Base-by-base conservation (phyloP, 2,888 invertebrate species). In the Baronia brevicornis region DNA sequence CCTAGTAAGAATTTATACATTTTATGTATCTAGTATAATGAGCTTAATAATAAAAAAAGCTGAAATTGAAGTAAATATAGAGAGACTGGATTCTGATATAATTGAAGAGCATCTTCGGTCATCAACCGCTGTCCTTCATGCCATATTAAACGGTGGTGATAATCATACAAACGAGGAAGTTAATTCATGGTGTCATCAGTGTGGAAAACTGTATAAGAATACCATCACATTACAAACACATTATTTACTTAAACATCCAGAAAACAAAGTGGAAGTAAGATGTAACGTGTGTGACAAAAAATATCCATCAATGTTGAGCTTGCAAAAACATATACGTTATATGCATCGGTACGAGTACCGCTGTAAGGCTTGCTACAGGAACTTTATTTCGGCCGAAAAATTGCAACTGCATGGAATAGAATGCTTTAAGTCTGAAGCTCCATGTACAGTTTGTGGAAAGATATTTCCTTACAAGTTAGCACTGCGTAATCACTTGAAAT, bases 161-260 rank as follows among this genome's bases (percentile, higher is more conserved):
- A 41, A 8, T 7, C 7, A 8, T 5, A 13, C 35, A 7, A 7
- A 25, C 4, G 48, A 61, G 14, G 23, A 53, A 4, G 35, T 29
- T 9, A 51, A 48, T 51, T 86, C 60, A 73, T 60, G 44, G 68
- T 60, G 87, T 68, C 41, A 78, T 66, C 52, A 54, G 20, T 84
- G 80, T 46, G 59, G 64, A 1, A 79, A 73, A 44, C 45, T 54
- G 1, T 82, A 78, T 43, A 79, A 72, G 44, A 61, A 62, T 1
- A 27, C 29, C 4, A 59, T 35, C 15, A 70, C 72, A 2, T 48
- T 80, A 27, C 53, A 56, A 13, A 53, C 60, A 31, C 80, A 82
- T 42, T 41, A 49, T 27, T 48, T 53, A 18, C 52, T 69, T 15
- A 71, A 70, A 43, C 79, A 79, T 37, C 73, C 73, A 2, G 43